Percentiles rank a stretch among this genome's conserved stretches.
Conservation (phyloP, 2,113 vertebrate species). For the Xiphophorus couchianus region DNA sequence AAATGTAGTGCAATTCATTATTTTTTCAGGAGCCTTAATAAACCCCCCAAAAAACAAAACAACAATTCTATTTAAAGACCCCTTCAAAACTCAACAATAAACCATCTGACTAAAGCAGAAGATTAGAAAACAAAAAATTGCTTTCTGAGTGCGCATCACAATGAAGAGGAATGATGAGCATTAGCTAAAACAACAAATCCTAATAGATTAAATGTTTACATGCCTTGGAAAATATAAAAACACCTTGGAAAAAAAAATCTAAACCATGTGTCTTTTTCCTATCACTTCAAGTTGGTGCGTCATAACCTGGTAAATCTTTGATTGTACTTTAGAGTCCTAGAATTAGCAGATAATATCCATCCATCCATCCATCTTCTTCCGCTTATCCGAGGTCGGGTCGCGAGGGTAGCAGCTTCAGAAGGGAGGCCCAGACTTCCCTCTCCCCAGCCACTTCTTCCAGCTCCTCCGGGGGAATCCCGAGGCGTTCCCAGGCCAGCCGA, state of each 20-base stretch:
- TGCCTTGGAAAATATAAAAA: neutral
- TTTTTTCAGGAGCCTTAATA: conserved; percentile 1
- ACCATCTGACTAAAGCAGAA: neutral
- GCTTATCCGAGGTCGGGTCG: no score
- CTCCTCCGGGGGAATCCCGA: no score
- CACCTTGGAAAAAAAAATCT: neutral
- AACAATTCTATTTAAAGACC: neutral
- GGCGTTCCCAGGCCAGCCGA: no score
- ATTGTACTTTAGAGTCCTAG: neutral
- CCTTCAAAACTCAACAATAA: neutral
- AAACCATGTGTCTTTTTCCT: neutral
- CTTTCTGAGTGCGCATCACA: conserved; percentile 9
- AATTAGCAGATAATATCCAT: no score
- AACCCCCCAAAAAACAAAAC: neutral
- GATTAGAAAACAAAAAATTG: neutral
- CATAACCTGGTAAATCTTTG: neutral
- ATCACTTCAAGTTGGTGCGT: neutral
- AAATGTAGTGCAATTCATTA: neutral
- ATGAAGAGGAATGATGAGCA: conserved; percentile 10
- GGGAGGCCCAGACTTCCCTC: no score
- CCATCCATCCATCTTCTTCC: no score
- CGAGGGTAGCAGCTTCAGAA: no score
- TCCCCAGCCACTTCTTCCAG: no score
- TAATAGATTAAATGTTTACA: neutral
- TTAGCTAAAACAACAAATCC: neutral